phyloP scores from a whole-genome alignment of 2,888 invertebrate species.

The Herminia tarsipennalis region DNA sequence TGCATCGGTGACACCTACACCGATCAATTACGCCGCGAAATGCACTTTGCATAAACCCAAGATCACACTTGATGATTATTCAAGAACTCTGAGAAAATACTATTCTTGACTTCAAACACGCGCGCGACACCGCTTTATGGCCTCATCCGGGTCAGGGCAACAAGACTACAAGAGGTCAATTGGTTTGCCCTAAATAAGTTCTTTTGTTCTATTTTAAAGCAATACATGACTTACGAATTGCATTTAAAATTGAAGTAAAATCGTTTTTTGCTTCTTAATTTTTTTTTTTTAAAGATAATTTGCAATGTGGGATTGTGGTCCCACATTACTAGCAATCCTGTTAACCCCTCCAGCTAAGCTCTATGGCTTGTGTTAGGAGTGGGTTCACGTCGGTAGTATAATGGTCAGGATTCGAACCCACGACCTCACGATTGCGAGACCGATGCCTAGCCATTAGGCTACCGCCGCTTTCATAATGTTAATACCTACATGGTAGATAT shows the following conservation, averaged over 20 bases:
- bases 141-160: constrained; percentile 36
- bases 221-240: constrained; percentile 3
- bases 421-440: no score
- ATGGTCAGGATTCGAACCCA: no score
- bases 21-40: constrained; percentile 12
- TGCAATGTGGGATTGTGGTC: no score
- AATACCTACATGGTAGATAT: no score
- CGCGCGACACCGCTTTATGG: constrained; percentile 12
- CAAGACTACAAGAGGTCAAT: constrained; percentile 33
- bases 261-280: background rate
- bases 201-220: constrained; percentile 35
- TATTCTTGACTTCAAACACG: constrained; percentile 6
- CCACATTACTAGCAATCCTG: no score
- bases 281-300: no score
- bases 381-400: no score
- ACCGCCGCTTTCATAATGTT: no score
- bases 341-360: no score
- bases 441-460: no score
- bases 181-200: constrained; percentile 32
- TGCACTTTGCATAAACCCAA: background rate
- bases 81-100: background rate
- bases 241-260: background rate
- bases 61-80: constrained; percentile 9
- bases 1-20: constrained; percentile 11
- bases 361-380: no score